Conservation (phyloP, 2,888 invertebrate genomes). For the Zeuzera pyrina region DNA sequence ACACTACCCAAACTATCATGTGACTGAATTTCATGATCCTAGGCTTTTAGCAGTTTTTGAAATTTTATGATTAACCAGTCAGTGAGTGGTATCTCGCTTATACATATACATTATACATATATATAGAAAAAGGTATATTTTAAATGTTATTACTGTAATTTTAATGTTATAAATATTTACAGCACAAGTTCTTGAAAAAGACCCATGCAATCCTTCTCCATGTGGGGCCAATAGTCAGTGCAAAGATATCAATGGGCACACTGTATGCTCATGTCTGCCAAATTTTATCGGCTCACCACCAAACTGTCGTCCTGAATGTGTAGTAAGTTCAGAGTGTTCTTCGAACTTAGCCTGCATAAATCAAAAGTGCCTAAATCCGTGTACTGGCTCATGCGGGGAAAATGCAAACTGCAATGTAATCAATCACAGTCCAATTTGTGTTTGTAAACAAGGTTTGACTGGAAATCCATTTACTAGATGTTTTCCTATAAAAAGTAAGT, state of each 20-base stretch:
- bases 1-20: too few relatives aligned
- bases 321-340: slow-evolving; percentile 78
- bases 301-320: slow-evolving; percentile 81
- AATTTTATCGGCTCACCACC: slow-evolving; percentile 79
- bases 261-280: slow-evolving; percentile 79
- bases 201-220: slow-evolving; percentile 70
- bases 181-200: slow-evolving; percentile 41
- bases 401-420: slow-evolving; percentile 76
- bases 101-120: too few relatives aligned
- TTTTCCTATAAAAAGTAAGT: slow-evolving; percentile 69
- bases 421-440: slow-evolving; percentile 83
- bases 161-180: slow-evolving; percentile 20
- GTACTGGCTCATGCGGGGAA: slow-evolving; percentile 74
- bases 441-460: slow-evolving; percentile 78
- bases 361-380: slow-evolving; percentile 81
- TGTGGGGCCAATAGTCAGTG: slow-evolving; percentile 87
- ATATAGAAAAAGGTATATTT: too few relatives aligned
- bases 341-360: slow-evolving; percentile 78
- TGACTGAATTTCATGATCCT: too few relatives aligned
- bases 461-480: slow-evolving; percentile 87
- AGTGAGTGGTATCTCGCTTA: too few relatives aligned
- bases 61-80: too few relatives aligned
- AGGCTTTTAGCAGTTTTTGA: too few relatives aligned
- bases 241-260: slow-evolving; percentile 78
- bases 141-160: slow-evolving; percentile 1